phyloP scores from a whole-genome alignment of 2,888 invertebrate genomes.

The Drosophila gaucha region DNA sequence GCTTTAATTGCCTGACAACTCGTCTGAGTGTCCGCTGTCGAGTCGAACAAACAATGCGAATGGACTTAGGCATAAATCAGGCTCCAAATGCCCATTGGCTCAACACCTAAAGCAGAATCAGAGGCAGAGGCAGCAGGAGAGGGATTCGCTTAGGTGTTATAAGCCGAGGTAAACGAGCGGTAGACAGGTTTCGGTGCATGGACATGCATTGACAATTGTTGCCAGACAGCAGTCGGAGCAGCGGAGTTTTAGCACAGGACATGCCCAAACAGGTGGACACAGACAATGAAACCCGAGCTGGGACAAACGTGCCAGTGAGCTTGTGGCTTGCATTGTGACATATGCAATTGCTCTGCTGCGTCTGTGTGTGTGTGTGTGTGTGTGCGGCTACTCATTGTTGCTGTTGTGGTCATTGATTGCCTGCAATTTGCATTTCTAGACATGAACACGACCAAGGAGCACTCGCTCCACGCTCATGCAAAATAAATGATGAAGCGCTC shows the following conservation, averaged over 20 bases:
- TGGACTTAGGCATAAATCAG: constrained; percentile 56
- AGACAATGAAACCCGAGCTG: constrained; percentile 11
- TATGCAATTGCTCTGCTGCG: constrained; percentile 28
- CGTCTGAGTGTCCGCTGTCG: constrained; percentile 17
- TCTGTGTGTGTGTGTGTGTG: background rate
- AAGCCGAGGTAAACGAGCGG: constrained; percentile 32
- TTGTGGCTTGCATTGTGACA: constrained; percentile 29
- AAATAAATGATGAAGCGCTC: constrained; percentile 37
- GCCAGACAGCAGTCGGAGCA: constrained; percentile 5
- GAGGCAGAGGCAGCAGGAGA: background rate
- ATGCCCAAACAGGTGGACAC: constrained; percentile 15
- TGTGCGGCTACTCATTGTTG: constrained; percentile 24
- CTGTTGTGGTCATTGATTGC: constrained; percentile 52
- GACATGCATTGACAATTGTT: constrained; percentile 25
- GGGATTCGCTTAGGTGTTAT: constrained; percentile 6
- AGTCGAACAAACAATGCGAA: constrained; percentile 56
- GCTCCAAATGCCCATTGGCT: constrained; percentile 52
- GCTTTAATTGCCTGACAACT: constrained; percentile 63
- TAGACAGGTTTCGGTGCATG: constrained; percentile 24
- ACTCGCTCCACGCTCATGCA: constrained; percentile 16
- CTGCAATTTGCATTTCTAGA: constrained; percentile 65
- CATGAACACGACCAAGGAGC: constrained; percentile 48
- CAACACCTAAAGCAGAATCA: constrained; percentile 48
- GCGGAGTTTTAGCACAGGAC: constrained; percentile 2
- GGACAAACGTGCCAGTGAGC: constrained; percentile 15